Conservation (phyloP, 53 echinoderm and acorn worm genomes). For the Holothuria leucospilota region DNA sequence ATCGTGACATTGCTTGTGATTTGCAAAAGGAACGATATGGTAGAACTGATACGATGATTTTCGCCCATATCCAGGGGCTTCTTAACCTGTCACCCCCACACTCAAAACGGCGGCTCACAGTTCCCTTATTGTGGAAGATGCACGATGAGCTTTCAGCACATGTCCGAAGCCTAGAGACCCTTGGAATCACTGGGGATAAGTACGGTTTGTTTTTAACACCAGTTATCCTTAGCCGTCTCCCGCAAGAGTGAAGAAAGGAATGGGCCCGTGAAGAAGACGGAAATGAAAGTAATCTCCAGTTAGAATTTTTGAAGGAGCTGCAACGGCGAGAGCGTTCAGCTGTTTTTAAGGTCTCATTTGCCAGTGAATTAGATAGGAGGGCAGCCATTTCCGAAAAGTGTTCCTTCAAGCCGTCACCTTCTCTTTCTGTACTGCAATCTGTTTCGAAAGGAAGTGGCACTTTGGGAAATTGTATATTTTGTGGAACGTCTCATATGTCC, state of each 20-base stretch:
- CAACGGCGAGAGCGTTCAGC: neutral
- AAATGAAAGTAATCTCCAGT: too few relatives aligned
- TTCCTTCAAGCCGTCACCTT: conserved; percentile 13
- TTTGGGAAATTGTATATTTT: conserved; percentile 15
- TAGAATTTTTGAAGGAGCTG: neutral
- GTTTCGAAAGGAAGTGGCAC: neutral
- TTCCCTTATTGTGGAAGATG: too few relatives aligned
- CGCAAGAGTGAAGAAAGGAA: too few relatives aligned
- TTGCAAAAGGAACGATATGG: neutral
- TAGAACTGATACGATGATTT: neutral
- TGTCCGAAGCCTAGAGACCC: too few relatives aligned
- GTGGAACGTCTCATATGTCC: conserved; percentile 11
- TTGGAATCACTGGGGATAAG: too few relatives aligned
- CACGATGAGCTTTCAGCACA: too few relatives aligned
- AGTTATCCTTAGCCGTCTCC: too few relatives aligned
- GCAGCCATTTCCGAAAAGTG: neutral
- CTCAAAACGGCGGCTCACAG: too few relatives aligned
- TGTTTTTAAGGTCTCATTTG: neutral
- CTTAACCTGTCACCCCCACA: too few relatives aligned
- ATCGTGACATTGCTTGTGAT: neutral
- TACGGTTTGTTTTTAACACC: too few relatives aligned
- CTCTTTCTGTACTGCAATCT: conserved; percentile 1
- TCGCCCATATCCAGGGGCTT: too few relatives aligned
- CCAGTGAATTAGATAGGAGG: neutral
- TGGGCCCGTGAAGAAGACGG: too few relatives aligned